Conservation (phyloP, 30 jellyfish, hydroid and myxozoan species). For the Turritopsis dohrnii region DNA sequence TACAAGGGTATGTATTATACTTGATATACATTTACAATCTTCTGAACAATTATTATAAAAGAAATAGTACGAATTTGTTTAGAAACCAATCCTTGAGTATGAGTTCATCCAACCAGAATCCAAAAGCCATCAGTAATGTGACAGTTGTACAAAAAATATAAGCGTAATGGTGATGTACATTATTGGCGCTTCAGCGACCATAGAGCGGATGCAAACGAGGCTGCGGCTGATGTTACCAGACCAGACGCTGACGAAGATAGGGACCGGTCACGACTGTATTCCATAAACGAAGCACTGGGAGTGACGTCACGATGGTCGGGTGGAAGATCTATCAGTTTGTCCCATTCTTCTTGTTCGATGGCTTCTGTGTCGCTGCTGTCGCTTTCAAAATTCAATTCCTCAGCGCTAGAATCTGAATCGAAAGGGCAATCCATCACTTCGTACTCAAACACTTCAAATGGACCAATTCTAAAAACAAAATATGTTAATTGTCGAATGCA, state of each 20-base stretch:
- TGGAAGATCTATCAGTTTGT: slow-evolving; percentile 64
- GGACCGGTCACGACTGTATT: slow-evolving; percentile 47
- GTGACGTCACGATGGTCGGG: slow-evolving; percentile 41
- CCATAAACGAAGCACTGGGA: slow-evolving; percentile 29
- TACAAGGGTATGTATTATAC: too few relatives aligned
- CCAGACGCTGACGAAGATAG: slow-evolving; percentile 73
- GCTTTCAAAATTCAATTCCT: slow-evolving; percentile 46
- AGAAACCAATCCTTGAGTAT: not conserved
- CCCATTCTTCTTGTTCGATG: slow-evolving; percentile 65
- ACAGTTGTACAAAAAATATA: too few relatives aligned
- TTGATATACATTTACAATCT: too few relatives aligned
- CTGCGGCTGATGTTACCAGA: slow-evolving; percentile 92
- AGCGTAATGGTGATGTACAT: not conserved
- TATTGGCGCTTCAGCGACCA: slow-evolving; percentile 80
- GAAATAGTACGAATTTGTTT: not conserved
- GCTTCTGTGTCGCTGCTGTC: slow-evolving; percentile 43
- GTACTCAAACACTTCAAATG: slow-evolving; percentile 49
- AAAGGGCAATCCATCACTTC: slow-evolving; percentile 55
- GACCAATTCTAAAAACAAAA: slow-evolving; percentile 11
- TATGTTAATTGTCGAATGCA: too few relatives aligned
- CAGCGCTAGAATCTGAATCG: slow-evolving; percentile 66
- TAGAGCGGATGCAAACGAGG: slow-evolving; percentile 82
- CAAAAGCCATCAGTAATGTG: too few relatives aligned
- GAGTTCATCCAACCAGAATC: not conserved
- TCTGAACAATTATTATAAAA: too few relatives aligned